Evolutionary conservation across 2,113 vertebrate genomes (phyloP).

Genomic region (Marcusenius ussheri): DNA sequence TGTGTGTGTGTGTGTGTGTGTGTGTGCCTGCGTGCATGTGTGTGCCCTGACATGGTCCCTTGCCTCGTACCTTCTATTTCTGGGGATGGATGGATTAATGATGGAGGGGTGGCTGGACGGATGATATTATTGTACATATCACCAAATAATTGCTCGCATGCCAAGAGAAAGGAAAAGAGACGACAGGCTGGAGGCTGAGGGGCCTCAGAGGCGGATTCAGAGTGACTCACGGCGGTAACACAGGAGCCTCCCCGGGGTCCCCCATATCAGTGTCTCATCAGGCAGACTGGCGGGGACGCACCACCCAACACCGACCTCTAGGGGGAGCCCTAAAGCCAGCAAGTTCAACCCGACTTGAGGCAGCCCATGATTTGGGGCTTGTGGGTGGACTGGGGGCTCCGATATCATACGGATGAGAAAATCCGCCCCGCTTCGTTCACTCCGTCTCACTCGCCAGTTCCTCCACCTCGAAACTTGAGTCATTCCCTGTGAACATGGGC

Average conservation of each 20-base stretch:
- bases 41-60: not conserved
- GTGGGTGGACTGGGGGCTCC: not conserved
- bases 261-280: not conserved
- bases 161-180: not conserved
- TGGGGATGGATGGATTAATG: not conserved
- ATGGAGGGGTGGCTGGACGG: not conserved
- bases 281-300: not conserved
- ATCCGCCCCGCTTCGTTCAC: not conserved
- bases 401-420: not conserved
- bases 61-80: not conserved
- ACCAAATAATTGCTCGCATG: not conserved
- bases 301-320: not conserved
- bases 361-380: not conserved
- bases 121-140: not conserved
- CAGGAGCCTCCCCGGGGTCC: not conserved
- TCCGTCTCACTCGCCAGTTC: not conserved
- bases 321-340: not conserved
- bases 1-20: too few relatives aligned
- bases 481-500: conserved; percentile 7
- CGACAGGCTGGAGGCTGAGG: not conserved
- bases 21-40: not conserved
- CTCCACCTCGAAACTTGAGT: conserved; percentile 1
- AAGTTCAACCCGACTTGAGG: not conserved
- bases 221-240: not conserved
- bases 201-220: not conserved